Evolutionary conservation across 2,113 vertebrate genomes (phyloP), one percentile per base, ranked within the genome.

Genomic region (Ranitomeya variabilis): DNA sequence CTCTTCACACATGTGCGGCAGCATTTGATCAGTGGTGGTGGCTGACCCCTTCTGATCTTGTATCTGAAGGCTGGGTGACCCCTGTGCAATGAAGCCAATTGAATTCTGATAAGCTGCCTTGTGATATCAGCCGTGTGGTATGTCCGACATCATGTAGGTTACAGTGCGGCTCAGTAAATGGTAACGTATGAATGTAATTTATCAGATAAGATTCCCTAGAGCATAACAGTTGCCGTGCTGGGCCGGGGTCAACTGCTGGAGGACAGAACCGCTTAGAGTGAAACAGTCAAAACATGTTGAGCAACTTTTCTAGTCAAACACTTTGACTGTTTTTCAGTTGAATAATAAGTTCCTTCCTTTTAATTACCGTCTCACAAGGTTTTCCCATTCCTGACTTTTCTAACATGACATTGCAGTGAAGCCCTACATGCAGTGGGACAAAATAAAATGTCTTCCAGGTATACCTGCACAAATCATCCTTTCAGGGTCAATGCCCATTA

Each of bases 141-240:
- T 31, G 26, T 31, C 26, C 26, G 26, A 31, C 26, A 31, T 31
- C 26, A 31, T 31, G 26, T 31, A 31, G 26, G 26, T 31, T 31
- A 31, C 26, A 31, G 26, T 31, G 26, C 26, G 26, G 26, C 26
- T 31, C 26, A 31, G 26, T 31, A 31, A 31, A 31, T 31, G 26
- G 26, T 31, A 31, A 31, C 26, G 26, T 31, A 31, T 31, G 26
- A 31, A 31, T 31, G 26, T 73, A 7, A 74, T 74, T 0, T 74
- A 80, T 80, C 2, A 57, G 4, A 3, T 67, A 10, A 1, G 18
- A n/a, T 37, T 19, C 52, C 83, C 55, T n/a, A 13, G 26, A 85
- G 52, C 83, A 85, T 2, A 85, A 85, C 67, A 59, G 66, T 67
- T 73, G 83, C 83, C 26, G 26, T 31, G 52, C 67, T 57, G 52